Evolutionary conservation across 2,113 vertebrate genomes (phyloP).

Genomic region (Cyprinus carpio): DNA sequence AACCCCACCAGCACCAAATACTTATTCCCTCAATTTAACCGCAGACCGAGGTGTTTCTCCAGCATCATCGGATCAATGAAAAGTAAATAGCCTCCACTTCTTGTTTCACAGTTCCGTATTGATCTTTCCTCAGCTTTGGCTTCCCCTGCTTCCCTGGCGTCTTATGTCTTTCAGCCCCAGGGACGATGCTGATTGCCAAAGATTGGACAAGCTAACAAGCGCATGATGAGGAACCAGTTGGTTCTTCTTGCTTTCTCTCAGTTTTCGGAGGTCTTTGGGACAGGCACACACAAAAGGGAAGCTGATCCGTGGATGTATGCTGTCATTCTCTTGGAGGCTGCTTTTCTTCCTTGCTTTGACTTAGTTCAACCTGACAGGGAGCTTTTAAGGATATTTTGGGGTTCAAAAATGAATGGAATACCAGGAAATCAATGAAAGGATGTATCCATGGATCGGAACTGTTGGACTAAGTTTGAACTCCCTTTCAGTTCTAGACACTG

Average conservation of each 20-base stretch:
- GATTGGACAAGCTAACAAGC: slow-evolving; percentile 99
- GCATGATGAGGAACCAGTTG: slow-evolving; percentile 90
- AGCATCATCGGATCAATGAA: slow-evolving; percentile 99
- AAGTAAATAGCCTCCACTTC: slow-evolving; percentile 99
- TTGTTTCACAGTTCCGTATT: slow-evolving; percentile 97
- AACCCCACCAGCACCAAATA: slow-evolving; percentile 78
- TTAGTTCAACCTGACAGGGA: slow-evolving; percentile 61
- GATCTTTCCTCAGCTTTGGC: slow-evolving; percentile 97
- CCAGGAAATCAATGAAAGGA: slow-evolving; percentile 42
- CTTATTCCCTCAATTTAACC: slow-evolving; percentile 97
- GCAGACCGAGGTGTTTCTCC: slow-evolving; percentile 97
- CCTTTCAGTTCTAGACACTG: slow-evolving; percentile 66
- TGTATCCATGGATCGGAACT: slow-evolving; percentile 39
- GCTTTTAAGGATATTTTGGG: slow-evolving; percentile 56
- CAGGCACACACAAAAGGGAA: slow-evolving; percentile 73
- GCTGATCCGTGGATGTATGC: slow-evolving; percentile 79
- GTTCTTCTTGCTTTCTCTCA: slow-evolving; percentile 73
- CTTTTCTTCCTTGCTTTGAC: slow-evolving; percentile 59
- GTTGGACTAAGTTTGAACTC: slow-evolving; percentile 65
- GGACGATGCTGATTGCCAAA: slow-evolving; percentile 98
- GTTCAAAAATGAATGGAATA: slow-evolving; percentile 60
- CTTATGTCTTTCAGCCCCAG: slow-evolving; percentile 96
- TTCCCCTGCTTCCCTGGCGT: slow-evolving; percentile 81
- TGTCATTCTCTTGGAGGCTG: slow-evolving; percentile 65
- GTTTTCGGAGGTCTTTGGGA: slow-evolving; percentile 45